phyloP scores from a whole-genome alignment of 2,113 vertebrate species.

The Pseudorectes ferrugineus region DNA sequence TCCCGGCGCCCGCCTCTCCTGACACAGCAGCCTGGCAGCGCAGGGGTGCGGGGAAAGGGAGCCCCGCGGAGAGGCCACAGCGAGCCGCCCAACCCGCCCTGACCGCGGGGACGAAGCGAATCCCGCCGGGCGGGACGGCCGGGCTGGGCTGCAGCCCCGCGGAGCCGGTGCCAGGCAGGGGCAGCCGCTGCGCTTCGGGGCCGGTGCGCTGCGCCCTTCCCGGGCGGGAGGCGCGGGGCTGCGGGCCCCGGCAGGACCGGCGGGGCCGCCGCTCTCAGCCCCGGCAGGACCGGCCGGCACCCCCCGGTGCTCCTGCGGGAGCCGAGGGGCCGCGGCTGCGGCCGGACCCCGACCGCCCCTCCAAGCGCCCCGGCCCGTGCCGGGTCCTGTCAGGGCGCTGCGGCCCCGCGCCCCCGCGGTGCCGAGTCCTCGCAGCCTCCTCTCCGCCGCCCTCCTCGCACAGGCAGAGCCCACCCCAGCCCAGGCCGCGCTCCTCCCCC shows the following conservation, averaged over 20 bases:
- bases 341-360: too few relatives aligned
- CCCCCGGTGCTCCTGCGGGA: too few relatives aligned
- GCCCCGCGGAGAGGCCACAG: neutral
- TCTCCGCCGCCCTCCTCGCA: too few relatives aligned
- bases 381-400: too few relatives aligned
- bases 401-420: too few relatives aligned
- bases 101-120: neutral
- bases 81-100: neutral
- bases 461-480: too few relatives aligned
- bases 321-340: too few relatives aligned
- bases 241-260: too few relatives aligned
- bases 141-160: constrained; percentile 45
- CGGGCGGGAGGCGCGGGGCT: neutral
- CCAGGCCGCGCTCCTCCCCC: too few relatives aligned
- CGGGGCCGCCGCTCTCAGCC: neutral
- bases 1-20: neutral
- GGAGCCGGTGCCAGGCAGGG: constrained; percentile 60
- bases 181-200: neutral
- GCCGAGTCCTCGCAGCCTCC: too few relatives aligned
- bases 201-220: neutral
- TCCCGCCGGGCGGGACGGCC: neutral
- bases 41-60: neutral
- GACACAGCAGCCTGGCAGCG: neutral
- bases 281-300: too few relatives aligned
- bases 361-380: too few relatives aligned